A percentile compares a stretch with the other conserved stretches of the same genome.
Evolutionary conservation across 1,140 invertebrate genomes (phyloP).

Genomic region (Drosophila kurseongensis): DNA sequence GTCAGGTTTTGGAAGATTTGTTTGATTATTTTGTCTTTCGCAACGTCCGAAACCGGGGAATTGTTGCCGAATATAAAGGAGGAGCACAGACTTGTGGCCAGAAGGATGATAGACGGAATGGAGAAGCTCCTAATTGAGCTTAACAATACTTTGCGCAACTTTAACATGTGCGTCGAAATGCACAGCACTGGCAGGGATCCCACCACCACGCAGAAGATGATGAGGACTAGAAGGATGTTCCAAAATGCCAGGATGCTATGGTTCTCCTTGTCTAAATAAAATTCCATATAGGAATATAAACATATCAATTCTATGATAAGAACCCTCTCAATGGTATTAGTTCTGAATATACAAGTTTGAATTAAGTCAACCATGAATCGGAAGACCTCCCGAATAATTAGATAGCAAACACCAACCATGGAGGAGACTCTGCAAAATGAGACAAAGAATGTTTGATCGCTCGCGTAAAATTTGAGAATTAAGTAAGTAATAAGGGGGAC

Average conservation of each 20-base stretch:
- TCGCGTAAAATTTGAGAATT: constrained; percentile 86
- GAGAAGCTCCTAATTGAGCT: constrained; percentile 92
- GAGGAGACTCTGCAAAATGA: constrained; percentile 84
- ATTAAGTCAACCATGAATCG: constrained; percentile 88
- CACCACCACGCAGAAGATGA: constrained; percentile 90
- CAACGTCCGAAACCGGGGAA: background rate
- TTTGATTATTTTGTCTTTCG: constrained; percentile 87
- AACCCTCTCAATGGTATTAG: constrained; percentile 89
- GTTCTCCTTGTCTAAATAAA: constrained; percentile 85
- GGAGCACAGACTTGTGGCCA: constrained; percentile 92
- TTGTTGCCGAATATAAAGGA: constrained; percentile 88
- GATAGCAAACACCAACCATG: constrained; percentile 86
- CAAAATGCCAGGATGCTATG: constrained; percentile 87
- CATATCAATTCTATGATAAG: constrained; percentile 87
- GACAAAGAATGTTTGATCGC: constrained; percentile 78
- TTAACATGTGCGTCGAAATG: constrained; percentile 91
- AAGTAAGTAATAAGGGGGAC: constrained; percentile 88
- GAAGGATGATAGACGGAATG: constrained; percentile 91
- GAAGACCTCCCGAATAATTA: constrained; percentile 88
- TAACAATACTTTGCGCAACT: constrained; percentile 90
- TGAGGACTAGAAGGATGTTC: constrained; percentile 89
- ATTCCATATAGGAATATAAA: constrained; percentile 84
- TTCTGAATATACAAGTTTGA: constrained; percentile 84
- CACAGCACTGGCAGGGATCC: constrained; percentile 89
- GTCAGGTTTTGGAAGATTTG: constrained; percentile 88